A percentile compares a stretch with the other conserved stretches of the same genome.
These are phyloP conservation scores for Grus americana DNA, from an alignment of 2,113 vertebrate species.

Conservation along the genomic window DNA sequence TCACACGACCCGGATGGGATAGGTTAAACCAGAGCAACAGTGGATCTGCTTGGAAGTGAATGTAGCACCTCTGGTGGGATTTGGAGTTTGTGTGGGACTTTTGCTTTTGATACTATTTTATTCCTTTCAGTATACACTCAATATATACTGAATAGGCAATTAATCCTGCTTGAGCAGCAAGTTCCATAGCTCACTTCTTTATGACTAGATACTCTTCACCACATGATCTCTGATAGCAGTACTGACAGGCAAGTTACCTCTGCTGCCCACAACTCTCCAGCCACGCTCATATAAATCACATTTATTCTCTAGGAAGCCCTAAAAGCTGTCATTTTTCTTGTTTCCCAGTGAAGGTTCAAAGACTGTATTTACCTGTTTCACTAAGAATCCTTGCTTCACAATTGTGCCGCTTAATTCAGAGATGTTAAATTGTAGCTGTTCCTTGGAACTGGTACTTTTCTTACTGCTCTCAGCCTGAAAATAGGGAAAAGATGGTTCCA, in stretches of 20 bases:
- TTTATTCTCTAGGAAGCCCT: background rate
- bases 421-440: slow-evolving; percentile 80
- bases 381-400: slow-evolving; percentile 89
- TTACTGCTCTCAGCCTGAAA: slow-evolving; percentile 85
- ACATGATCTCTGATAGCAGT: background rate
- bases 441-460: slow-evolving; percentile 81
- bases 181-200: background rate
- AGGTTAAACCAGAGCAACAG: background rate
- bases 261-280: background rate
- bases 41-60: background rate
- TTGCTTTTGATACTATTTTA: background rate
- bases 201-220: background rate
- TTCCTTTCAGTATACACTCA: background rate
- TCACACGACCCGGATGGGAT: background rate
- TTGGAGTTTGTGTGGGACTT: background rate
- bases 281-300: background rate
- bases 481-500: background rate
- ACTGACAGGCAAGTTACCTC: background rate
- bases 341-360: background rate
- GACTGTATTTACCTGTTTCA: slow-evolving; percentile 86
- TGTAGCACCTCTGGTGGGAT: background rate
- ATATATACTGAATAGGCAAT: background rate
- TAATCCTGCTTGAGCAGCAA: background rate
- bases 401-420: slow-evolving; percentile 88
- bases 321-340: background rate